Conservation (phyloP, 2,888 invertebrate species). For the Cataglyphis altisquamis region DNA sequence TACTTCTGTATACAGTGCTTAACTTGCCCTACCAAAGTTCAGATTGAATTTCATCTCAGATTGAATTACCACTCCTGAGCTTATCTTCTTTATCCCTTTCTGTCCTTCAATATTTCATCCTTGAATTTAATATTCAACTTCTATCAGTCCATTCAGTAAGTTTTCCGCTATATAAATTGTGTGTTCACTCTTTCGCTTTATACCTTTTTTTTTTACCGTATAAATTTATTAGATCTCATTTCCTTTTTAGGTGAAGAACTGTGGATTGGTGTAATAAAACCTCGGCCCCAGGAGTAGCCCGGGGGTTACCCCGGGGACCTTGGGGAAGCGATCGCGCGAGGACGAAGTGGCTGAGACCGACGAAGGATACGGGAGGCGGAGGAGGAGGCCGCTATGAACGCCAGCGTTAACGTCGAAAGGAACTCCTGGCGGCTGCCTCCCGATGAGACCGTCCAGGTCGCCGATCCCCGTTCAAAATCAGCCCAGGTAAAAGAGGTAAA, state of each 20-base stretch:
- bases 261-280: conserved; percentile 79
- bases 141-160: conserved; percentile 6
- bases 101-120: conserved; percentile 23
- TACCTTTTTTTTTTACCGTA: conserved; percentile 5
- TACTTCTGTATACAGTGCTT: conserved; percentile 50
- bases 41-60: not conserved
- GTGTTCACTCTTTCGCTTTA: not conserved
- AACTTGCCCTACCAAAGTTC: conserved; percentile 45
- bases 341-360: conserved; percentile 81
- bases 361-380: conserved; percentile 89
- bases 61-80: not conserved
- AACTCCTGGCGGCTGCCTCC: conserved; percentile 97
- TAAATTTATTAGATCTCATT: conserved; percentile 29
- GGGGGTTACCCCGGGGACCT: conserved; percentile 83
- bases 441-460: conserved; percentile 96
- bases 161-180: not conserved
- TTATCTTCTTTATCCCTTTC: conserved; percentile 30
- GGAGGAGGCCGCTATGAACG: conserved; percentile 93
- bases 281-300: conserved; percentile 87
- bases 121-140: conserved; percentile 18
- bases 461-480: conserved; percentile 94
- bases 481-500: conserved; percentile 88
- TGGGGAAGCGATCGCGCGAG: conserved; percentile 73
- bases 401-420: conserved; percentile 95
- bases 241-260: conserved; percentile 79